Base-by-base conservation (phyloP, 2,113 vertebrate species). In the Sylvia atricapilla region DNA sequence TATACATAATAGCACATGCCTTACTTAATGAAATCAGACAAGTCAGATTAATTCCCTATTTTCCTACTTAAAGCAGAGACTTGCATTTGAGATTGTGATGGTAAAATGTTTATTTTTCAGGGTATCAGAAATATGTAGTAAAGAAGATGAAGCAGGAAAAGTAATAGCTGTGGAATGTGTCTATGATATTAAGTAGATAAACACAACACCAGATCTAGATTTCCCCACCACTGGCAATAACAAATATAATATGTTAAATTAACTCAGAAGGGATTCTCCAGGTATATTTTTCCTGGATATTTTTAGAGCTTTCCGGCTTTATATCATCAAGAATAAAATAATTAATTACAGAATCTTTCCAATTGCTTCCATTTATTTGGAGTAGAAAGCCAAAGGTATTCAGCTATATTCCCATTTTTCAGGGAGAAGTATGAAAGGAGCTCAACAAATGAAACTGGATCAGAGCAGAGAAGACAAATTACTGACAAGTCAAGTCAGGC, bases 401-500 rank as follows among this genome's bases (percentile, higher is more conserved):
- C 31, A 53, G 4, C 2, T 21, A 31, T 15, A 76, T 16, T 77
- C 31, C 69, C 47, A 58, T 58, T 66, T 93, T 77, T 9, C 73
- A 84, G 44, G 25, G 15, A 59, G 15, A 87, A 75, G 13, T 67
- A 83, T 9, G 6, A 49, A 86, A 79, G 55, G 7, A 84, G 25
- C n/a, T 70, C 43, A 92, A 55, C 31, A 88, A 90, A 92, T 55
- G 52, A 80, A 83, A 69, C 46, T 49, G 43, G 18, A 88, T 69
- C 79, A 80, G 21, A 90, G 37, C 4, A 10, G 41, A 83, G n/a
- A 41, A 76, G 82, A 92, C 59, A 88, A 88, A 88, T 77, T 84
- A 86, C 67, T 86, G 92, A 94, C 90, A 93, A 73, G 35, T 59
- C 60, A 86, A 88, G 80, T 73, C 59, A 88, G 43, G 25, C 85